Evolutionary conservation across 2,888 invertebrate genomes (phyloP), one percentile per base, ranked within the genome.

Genomic region (Ctenicera cuprea): DNA sequence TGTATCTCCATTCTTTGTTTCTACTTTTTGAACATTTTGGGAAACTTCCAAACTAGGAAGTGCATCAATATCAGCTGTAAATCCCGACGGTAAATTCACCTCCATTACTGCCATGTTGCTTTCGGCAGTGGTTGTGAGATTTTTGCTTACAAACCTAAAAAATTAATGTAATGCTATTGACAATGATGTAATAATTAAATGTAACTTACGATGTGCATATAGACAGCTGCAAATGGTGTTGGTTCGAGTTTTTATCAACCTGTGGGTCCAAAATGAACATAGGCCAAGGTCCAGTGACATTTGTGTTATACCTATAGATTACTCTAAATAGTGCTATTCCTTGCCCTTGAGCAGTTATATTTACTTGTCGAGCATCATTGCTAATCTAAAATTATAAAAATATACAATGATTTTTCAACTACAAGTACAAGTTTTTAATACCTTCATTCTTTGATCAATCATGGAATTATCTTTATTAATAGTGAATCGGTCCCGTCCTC

Each of bases 81-180:
- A 98, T n/a, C 98, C 97, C 0, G 97, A 97, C 0, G 97, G 97
- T 72, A 98, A 89, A 75, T 92, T 92, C 0, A 97, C 94, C 82
- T 97, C 96, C 90, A 97, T 94, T 0, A 97, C 93, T 11, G 96
- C 95, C 92, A 97, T 94, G 78, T 97, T 97, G 75, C 95, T 95
- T 77, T 91, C 90, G 16, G 93, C 92, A 62, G 91, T 90, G 80
- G 91, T 91, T 38, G 90, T 90, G 74, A 87, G 78, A 88, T 86
- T 85, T 65, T 82, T 79, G 86, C 90, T 67, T 89, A 93, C 92
- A 84, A 92, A 94, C 76, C 93, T 94, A 82, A 37, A 84, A 80
- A 78, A 78, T 37, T 18, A 12, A 3, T 9, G 14, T 20, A 12
- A 8, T 26, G 5, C 4, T 1, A 5, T 48, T 48, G 3, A 26